Base-by-base conservation (phyloP, 2,113 vertebrate genomes). In the Aptenodytes forsteri region DNA sequence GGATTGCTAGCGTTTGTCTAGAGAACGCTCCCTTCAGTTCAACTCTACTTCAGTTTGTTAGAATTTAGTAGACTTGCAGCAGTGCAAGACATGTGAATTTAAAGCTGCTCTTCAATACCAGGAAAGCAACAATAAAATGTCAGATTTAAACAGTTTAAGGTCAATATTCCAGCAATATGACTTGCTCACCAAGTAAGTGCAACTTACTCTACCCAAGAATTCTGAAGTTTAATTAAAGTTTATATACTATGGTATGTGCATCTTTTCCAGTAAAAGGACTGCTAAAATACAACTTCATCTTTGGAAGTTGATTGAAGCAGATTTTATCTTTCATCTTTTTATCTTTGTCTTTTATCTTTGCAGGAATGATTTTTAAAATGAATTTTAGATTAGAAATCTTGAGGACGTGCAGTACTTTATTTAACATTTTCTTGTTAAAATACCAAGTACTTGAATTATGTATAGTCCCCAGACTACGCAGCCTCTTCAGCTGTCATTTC, bases 241-340 rank as follows among this genome's bases (percentile, higher is more conserved):
- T 38, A 21, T 10, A 8, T 6, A 30, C 7, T 26, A 52, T 4
- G 7, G 26, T 9, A 55, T 0, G 0, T 27, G 13, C 26, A 46
- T 6, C 13, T 86, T 62, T 72, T 34, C 23, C 44, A 89, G 9
- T n/a, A 46, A 72, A 67, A 80, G 16, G 27, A 56, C 9, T 59
- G 42, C 17, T 46, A 65, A 59, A 78, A 71, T 13, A 52, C 7
- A 56, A 23, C 15, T 87, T 84, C 15, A 52, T 10, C 16, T 47
- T 2, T 61, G 40, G 30, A 82, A 0, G 1, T 0, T 73, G 16
- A 52, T 0, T 29, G 22, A 54, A 55, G 42, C 3, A 9, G 10
- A 89, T 79, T 69, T 70, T 42, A 36, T 34, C 46, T 56, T 44
- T 40, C 10, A 10, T 12, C 17, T 20, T 83, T 73, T 69, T 30